Evolutionary conservation across 2,113 vertebrate species (phyloP).

Genomic region (Salvelinus sp.): DNA sequence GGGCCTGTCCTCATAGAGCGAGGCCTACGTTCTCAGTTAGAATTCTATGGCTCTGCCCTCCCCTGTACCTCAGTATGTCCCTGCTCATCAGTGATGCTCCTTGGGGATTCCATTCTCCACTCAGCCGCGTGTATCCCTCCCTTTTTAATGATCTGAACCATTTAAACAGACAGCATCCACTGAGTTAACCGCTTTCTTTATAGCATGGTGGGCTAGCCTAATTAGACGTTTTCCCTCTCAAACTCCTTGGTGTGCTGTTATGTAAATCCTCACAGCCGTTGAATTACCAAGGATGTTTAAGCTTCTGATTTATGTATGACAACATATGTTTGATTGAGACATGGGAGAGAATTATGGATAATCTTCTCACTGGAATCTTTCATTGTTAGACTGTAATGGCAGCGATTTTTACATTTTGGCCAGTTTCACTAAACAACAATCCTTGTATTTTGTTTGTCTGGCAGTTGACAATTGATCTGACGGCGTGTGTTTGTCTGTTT

Average conservation of each 20-base stretch:
- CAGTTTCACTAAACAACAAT: too few species aligned
- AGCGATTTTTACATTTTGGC: not conserved
- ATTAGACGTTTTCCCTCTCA: not conserved
- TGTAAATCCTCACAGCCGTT: not conserved
- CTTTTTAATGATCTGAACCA: not conserved
- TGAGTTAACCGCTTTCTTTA: not conserved
- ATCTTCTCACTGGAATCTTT: too few species aligned
- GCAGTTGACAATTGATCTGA: constrained; percentile 11
- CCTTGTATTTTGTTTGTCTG: not conserved
- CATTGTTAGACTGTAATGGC: not conserved
- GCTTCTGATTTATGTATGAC: not conserved
- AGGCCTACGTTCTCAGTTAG: too few species aligned
- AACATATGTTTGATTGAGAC: not conserved
- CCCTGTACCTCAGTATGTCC: not conserved
- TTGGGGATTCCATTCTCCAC: not conserved
- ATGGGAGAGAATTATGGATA: too few species aligned
- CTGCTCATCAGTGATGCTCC: not conserved
- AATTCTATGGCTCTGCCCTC: too few species aligned
- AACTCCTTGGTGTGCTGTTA: not conserved
- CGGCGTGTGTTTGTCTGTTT: constrained; percentile 22
- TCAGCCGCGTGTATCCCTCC: not conserved
- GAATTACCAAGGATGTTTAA: not conserved
- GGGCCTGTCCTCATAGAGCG: not conserved
- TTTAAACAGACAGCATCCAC: not conserved
- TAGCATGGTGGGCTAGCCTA: not conserved